Conservation (phyloP, 2,888 invertebrate species). For the Parascotia fuliginaria region DNA sequence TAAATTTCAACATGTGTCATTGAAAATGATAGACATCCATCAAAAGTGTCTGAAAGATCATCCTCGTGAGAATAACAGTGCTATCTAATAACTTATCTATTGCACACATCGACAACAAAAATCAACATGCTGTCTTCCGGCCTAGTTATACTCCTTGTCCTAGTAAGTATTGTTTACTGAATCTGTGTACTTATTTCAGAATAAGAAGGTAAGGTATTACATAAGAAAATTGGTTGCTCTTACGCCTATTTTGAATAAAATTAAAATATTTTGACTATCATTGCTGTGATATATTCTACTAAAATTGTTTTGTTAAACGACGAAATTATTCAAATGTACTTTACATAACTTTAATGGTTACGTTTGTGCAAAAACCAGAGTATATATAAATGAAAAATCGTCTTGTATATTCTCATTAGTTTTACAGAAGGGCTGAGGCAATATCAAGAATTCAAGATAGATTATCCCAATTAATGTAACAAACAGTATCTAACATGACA, state of each 20-base stretch:
- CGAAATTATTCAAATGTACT: no score
- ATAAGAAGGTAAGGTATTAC: not conserved
- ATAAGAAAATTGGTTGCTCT: not conserved
- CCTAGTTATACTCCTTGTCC: slow-evolving; percentile 56
- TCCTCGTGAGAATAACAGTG: slow-evolving; percentile 49
- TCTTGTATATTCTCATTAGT: no score
- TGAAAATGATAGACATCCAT: slow-evolving; percentile 43
- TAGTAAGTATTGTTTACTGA: slow-evolving; percentile 64
- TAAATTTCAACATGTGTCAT: slow-evolving; percentile 42
- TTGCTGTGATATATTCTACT: no score
- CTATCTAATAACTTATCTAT: slow-evolving; percentile 51
- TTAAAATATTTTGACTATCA: no score
- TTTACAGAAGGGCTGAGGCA: not conserved
- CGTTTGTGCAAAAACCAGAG: no score
- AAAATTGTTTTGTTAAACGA: no score
- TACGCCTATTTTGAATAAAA: no score
- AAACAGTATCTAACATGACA: slow-evolving; percentile 37
- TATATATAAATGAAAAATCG: no score
- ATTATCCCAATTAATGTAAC: slow-evolving; percentile 39
- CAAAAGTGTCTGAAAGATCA: slow-evolving; percentile 46
- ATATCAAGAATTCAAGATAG: slow-evolving; percentile 41
- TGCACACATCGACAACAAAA: slow-evolving; percentile 44
- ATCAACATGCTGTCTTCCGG: slow-evolving; percentile 63
- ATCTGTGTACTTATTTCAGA: slow-evolving; percentile 25
- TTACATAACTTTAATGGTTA: no score